Percentiles rank a stretch among this genome's conserved stretches.
Evolutionary conservation across 1,140 invertebrate species (phyloP).

Genomic region (Papilio polytes): DNA sequence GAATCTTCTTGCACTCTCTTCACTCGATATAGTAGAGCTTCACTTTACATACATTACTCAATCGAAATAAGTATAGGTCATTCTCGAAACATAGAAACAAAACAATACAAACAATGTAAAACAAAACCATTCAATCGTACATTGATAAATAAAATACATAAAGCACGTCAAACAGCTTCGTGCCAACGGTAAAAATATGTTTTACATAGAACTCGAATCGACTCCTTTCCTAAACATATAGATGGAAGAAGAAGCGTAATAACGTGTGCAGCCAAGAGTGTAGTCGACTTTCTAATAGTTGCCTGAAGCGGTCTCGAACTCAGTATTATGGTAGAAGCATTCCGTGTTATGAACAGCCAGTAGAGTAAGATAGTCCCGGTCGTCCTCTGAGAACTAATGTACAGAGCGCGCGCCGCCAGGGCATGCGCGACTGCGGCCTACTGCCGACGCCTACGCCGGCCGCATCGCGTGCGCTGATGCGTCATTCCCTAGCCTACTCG

Average conservation of each 20-base stretch:
- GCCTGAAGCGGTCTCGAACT: slow-evolving; percentile 75
- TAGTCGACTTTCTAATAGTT: slow-evolving; percentile 81
- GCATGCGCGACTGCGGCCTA: slow-evolving; percentile 66
- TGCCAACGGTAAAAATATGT: slow-evolving; percentile 74
- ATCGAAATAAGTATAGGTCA: slow-evolving; percentile 37
- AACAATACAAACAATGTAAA: slow-evolving; percentile 64
- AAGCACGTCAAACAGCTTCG: slow-evolving; percentile 83
- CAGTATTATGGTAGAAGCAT: slow-evolving; percentile 77
- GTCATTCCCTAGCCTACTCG: slow-evolving; percentile 52
- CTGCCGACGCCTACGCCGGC: slow-evolving; percentile 46
- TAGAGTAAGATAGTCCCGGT: slow-evolving; percentile 61
- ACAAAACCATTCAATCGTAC: slow-evolving; percentile 77
- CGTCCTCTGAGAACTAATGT: slow-evolving; percentile 61
- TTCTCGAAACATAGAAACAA: slow-evolving; percentile 48
- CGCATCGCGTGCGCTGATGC: slow-evolving; percentile 45
- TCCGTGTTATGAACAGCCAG: slow-evolving; percentile 81
- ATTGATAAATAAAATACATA: slow-evolving; percentile 78
- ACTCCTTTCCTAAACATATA: slow-evolving; percentile 78
- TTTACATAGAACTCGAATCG: slow-evolving; percentile 70
- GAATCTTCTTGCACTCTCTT: slow-evolving; percentile 30
- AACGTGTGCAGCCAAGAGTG: slow-evolving; percentile 83
- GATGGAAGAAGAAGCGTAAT: slow-evolving; percentile 80
- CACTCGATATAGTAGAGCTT: slow-evolving; percentile 43
- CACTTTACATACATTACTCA: slow-evolving; percentile 4
- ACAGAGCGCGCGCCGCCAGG: slow-evolving; percentile 62